phyloP scores from a whole-genome alignment of 2,113 vertebrate genomes.

The Brachionichthys hirsutus region DNA sequence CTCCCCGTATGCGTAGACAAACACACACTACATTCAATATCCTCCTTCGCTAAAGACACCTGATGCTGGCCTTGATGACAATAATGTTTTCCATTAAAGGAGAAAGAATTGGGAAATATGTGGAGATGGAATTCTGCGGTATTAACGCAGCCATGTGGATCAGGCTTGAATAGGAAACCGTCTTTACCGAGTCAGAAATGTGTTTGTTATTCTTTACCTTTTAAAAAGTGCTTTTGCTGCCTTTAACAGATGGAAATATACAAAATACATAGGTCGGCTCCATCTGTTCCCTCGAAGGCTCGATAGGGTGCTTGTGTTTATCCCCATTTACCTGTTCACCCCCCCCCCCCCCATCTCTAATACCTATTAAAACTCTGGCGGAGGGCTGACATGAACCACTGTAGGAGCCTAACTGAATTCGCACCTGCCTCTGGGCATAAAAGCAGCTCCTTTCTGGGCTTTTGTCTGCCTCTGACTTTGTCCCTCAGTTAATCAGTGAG shows the following conservation, averaged over 20 bases:
- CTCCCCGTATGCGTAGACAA: slow-evolving; percentile 12
- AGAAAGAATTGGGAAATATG: slow-evolving; percentile 48
- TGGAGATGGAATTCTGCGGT: slow-evolving; percentile 44
- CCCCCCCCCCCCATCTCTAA: slow-evolving; percentile 41
- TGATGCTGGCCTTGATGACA: slow-evolving; percentile 67
- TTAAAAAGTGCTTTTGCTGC: slow-evolving; percentile 12
- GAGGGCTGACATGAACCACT: slow-evolving; percentile 38
- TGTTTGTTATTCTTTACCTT: slow-evolving; percentile 29
- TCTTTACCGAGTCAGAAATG: slow-evolving; percentile 18
- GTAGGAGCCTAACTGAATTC: slow-evolving; percentile 39
- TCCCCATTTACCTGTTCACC: slow-evolving; percentile 43
- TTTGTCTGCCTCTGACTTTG: slow-evolving; percentile 47
- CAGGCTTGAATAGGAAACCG: slow-evolving; percentile 31
- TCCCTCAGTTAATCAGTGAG: slow-evolving; percentile 41
- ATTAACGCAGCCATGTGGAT: slow-evolving; percentile 40
- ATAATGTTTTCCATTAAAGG: slow-evolving; percentile 63
- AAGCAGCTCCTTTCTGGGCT: slow-evolving; percentile 34
- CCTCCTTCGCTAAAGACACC: slow-evolving; percentile 27
- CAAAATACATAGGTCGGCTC: slow-evolving; percentile 13
- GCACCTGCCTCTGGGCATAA: slow-evolving; percentile 54
- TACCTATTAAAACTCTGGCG: slow-evolving; percentile 56
- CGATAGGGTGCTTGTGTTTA: slow-evolving; percentile 17
- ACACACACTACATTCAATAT: slow-evolving; percentile 21
- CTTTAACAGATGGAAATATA: slow-evolving; percentile 16
- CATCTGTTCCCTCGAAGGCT: slow-evolving; percentile 12